Evolutionary conservation across 2,113 vertebrate genomes (phyloP).

Genomic region (Typhlomys cinereus): DNA sequence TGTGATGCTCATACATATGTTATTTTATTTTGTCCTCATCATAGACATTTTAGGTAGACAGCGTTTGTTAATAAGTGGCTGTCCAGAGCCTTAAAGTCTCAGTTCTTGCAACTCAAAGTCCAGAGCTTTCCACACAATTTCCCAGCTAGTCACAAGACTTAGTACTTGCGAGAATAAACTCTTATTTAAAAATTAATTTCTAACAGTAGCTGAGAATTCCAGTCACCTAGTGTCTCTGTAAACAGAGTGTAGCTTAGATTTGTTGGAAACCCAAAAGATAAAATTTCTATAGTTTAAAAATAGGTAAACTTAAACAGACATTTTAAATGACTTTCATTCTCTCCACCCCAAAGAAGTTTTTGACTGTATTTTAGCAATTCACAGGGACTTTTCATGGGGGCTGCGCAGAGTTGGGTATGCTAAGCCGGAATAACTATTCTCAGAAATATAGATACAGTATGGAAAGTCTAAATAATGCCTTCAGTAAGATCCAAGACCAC

Average conservation of each 20-base stretch:
- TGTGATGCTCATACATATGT: neutral
- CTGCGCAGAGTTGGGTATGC: neutral
- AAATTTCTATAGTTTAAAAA: conserved; percentile 36
- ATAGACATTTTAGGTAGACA: neutral
- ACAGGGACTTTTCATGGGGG: neutral
- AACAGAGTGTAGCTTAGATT: conserved; percentile 26
- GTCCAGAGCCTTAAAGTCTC: neutral
- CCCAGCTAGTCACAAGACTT: neutral
- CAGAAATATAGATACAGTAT: neutral
- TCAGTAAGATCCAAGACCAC: neutral
- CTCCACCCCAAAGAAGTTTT: neutral
- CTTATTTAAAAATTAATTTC: conserved; percentile 36
- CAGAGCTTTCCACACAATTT: conserved; percentile 12
- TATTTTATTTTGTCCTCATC: conserved; percentile 52
- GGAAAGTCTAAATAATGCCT: neutral
- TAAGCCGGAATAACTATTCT: neutral
- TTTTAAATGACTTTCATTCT: conserved; percentile 52
- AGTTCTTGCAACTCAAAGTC: conserved; percentile 30
- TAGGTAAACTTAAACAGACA: neutral
- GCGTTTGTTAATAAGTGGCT: conserved; percentile 22
- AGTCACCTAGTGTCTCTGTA: neutral
- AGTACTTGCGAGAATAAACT: conserved; percentile 19
- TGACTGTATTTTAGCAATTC: conserved; percentile 14
- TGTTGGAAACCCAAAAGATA: conserved; percentile 7
- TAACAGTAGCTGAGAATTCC: neutral